phyloP scores from a whole-genome alignment of 2,797 vertebrate genomes.

The Chaenodraco wilsoni region DNA sequence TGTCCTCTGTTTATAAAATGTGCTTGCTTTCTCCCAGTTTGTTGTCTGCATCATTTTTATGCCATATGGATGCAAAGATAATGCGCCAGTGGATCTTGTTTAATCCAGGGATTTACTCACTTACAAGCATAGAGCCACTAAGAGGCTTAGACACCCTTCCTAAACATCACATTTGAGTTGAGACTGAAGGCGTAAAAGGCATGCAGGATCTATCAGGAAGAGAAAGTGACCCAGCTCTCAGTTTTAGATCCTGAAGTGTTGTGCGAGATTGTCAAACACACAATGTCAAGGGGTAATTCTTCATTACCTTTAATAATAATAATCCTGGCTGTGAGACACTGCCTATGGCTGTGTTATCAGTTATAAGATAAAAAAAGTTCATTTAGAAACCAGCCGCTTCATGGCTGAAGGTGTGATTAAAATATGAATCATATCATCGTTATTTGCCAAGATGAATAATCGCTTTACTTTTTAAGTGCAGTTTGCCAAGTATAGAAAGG shows the following conservation, averaged over 20 bases:
- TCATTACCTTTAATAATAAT: conserved; percentile 59
- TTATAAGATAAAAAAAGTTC: conserved; percentile 34
- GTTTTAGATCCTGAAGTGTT: conserved; percentile 23
- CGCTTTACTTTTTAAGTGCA: conserved; percentile 35
- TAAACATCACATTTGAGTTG: conserved; percentile 51
- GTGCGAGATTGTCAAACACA: conserved; percentile 23
- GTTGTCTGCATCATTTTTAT: conserved; percentile 47
- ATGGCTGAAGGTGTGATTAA: conserved; percentile 41
- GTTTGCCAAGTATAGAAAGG: conserved; percentile 27
- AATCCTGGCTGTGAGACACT: conserved; percentile 25
- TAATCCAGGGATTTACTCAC: conserved; percentile 61
- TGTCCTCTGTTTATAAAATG: conserved; percentile 43
- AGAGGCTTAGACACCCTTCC: conserved; percentile 62
- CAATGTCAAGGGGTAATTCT: conserved; percentile 31
- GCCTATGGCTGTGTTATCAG: conserved; percentile 28
- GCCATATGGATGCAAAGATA: conserved; percentile 53
- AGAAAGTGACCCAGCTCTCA: conserved; percentile 37
- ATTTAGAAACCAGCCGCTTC: conserved; percentile 28
- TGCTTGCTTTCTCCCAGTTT: conserved; percentile 32
- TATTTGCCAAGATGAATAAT: conserved; percentile 48
- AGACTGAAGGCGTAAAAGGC: conserved; percentile 46
- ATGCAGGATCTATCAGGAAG: conserved; percentile 19
- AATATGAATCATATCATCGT: conserved; percentile 50
- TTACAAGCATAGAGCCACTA: conserved; percentile 58
- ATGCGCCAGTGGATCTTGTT: conserved; percentile 57